Conservation (phyloP, 2,888 invertebrate genomes). For the Drosophila neotestacea region DNA sequence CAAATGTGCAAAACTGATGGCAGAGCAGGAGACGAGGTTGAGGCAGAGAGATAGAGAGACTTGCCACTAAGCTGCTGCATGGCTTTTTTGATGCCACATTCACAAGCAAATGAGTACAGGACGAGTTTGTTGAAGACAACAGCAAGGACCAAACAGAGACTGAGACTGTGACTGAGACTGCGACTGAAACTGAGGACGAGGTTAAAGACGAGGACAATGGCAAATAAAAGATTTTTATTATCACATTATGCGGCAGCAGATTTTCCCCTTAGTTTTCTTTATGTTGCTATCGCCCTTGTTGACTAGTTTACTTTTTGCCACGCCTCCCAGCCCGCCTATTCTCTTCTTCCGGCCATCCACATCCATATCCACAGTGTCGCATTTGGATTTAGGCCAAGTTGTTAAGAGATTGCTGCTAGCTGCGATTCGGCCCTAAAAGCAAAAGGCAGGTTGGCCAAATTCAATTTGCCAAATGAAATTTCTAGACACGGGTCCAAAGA, state of each 20-base stretch:
- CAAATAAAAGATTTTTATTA: conserved; percentile 80
- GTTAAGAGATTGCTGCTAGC: conserved; percentile 38
- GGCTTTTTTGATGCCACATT: conserved; percentile 43
- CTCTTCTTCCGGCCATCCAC: not conserved
- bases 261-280: conserved; percentile 46
- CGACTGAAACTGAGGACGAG: conserved; percentile 22
- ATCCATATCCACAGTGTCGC: conserved; percentile 29
- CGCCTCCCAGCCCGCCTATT: not conserved
- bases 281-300: conserved; percentile 10
- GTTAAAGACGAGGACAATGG: conserved; percentile 54
- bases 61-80: conserved; percentile 41
- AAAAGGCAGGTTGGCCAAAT: conserved; percentile 71
- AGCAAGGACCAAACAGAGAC: conserved; percentile 8
- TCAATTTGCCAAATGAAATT: conserved; percentile 78
- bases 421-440: conserved; percentile 42
- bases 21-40: not conserved
- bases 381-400: conserved; percentile 65
- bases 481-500: conserved; percentile 49
- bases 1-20: conserved; percentile 5
- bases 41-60: conserved; percentile 9
- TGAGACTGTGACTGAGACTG: conserved; percentile 8
- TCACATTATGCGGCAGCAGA: conserved; percentile 79
- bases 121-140: conserved; percentile 31
- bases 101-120: conserved; percentile 45
- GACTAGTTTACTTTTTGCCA: conserved; percentile 51